Evolutionary conservation across 2,113 vertebrate species (phyloP).

Genomic region (Arvicanthis niloticus): DNA sequence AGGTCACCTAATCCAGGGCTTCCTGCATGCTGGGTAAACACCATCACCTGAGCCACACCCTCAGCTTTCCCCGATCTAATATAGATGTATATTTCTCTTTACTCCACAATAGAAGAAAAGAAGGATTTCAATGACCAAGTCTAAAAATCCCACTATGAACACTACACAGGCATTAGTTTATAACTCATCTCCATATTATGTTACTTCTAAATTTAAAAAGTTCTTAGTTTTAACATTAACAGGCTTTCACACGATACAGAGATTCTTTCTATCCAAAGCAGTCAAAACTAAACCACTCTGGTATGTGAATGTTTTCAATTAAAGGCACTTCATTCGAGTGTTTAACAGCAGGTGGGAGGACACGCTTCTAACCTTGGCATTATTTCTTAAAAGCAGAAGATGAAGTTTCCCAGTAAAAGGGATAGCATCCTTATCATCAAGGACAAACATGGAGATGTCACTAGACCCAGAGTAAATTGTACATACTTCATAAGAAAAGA

Average conservation of each 20-base stretch:
- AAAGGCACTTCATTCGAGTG: neutral
- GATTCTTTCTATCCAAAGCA: neutral
- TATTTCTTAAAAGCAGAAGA: neutral
- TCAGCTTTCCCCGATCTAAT: too few species aligned
- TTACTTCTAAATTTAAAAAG: constrained; percentile 33
- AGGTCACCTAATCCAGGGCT: neutral
- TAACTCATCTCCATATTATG: constrained; percentile 13
- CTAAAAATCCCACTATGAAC: neutral
- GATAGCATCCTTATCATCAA: neutral
- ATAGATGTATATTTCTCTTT: neutral
- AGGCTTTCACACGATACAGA: neutral
- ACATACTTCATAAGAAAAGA: neutral
- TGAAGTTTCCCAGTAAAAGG: neutral
- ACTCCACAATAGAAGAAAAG: neutral
- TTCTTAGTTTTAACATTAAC: neutral
- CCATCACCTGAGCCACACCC: neutral
- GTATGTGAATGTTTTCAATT: neutral
- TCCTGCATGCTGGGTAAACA: neutral
- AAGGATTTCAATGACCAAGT: neutral
- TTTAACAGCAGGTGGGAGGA: neutral
- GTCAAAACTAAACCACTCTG: neutral
- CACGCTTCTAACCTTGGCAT: neutral
- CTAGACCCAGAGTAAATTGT: neutral
- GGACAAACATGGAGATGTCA: neutral
- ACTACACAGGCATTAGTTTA: neutral